These are phyloP conservation scores for Scaptomyza flava DNA, from an alignment of 2,888 invertebrate species.

Conservation along the genomic window DNA sequence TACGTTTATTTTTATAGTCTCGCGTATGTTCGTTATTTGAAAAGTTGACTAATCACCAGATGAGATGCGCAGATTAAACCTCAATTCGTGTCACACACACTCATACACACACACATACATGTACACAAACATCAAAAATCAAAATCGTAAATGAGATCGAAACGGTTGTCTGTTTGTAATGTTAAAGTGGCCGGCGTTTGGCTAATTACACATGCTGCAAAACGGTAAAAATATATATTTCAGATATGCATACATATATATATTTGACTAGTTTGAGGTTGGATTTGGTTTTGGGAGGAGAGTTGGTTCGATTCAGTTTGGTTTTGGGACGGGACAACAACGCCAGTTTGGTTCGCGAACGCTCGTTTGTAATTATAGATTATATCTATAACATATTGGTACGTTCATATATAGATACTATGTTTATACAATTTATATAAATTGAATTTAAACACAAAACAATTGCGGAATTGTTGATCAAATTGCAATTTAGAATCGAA, in stretches of 20 bases:
- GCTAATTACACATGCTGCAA: conserved; percentile 51
- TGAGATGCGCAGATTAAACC: conserved; percentile 45
- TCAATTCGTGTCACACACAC: conserved; percentile 32
- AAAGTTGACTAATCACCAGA: conserved; percentile 55
- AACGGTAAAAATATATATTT: neutral
- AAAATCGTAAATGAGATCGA: conserved; percentile 59
- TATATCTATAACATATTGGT: conserved; percentile 43
- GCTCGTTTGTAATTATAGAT: conserved; percentile 65
- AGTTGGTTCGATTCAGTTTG: neutral
- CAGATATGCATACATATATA: too few relatives aligned
- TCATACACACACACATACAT: conserved; percentile 4
- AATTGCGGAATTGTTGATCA: conserved; percentile 79
- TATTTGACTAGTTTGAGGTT: too few relatives aligned
- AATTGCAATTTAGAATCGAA: conserved; percentile 79
- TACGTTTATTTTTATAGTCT: conserved; percentile 38
- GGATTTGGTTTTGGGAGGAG: neutral
- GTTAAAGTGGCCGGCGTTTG: conserved; percentile 28
- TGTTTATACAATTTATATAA: conserved; percentile 68
- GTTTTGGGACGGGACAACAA: conserved; percentile 38
- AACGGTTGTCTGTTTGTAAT: conserved; percentile 24
- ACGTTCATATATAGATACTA: conserved; percentile 1
- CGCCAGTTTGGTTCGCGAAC: conserved; percentile 15
- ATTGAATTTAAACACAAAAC: conserved; percentile 78
- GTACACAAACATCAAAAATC: conserved; percentile 39
- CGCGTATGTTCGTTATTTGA: conserved; percentile 53